phyloP scores from a whole-genome alignment of 2,888 invertebrate genomes.

The Mythimna pallens region DNA sequence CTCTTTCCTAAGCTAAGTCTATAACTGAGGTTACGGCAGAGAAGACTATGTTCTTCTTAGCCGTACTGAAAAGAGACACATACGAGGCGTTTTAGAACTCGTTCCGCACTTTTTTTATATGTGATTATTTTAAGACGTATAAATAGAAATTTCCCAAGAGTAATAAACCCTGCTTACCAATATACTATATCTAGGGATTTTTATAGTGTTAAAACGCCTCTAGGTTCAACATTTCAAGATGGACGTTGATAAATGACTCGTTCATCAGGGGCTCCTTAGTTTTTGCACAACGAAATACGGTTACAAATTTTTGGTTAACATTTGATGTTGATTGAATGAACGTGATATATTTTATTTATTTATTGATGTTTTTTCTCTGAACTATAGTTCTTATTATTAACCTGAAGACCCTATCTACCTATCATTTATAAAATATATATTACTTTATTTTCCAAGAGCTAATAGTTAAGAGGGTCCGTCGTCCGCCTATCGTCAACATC shows the following conservation, averaged over 20 bases:
- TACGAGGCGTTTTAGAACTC: no score
- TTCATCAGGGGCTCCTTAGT: conserved; percentile 21
- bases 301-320: conserved; percentile 14
- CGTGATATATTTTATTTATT: neutral
- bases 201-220: conserved; percentile 16
- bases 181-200: neutral
- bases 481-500: no score
- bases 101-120: no score
- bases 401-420: no score
- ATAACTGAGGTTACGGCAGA: no score
- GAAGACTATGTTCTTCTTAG: no score
- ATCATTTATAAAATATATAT: no score
- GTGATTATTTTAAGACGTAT: no score
- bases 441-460: no score
- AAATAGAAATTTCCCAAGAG: neutral
- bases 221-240: conserved; percentile 7
- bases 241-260: conserved; percentile 56
- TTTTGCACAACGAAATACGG: conserved; percentile 33
- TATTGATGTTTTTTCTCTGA: neutral
- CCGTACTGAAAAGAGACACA: no score
- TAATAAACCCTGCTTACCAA: conserved; percentile 1
- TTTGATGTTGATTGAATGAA: conserved; percentile 24
- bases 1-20: neutral
- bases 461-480: no score
- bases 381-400: neutral